A percentile compares a stretch with the other conserved stretches of the same genome.
Conservation (phyloP, 2,113 vertebrate genomes). For the Salvelinus fontinalis region DNA sequence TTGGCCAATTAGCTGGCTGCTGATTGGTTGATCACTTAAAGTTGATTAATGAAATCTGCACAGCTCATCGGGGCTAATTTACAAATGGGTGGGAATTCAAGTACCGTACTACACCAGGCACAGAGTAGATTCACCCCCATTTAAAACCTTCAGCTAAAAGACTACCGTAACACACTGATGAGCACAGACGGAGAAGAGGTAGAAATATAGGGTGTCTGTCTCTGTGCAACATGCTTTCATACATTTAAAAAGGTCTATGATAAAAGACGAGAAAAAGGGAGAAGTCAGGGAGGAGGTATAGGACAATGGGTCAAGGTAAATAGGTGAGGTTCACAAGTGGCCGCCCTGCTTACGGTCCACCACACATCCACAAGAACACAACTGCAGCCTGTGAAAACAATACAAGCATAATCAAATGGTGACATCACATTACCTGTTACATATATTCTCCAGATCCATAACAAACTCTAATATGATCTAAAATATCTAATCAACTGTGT, state of each 20-base stretch:
- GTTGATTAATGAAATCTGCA: conserved; percentile 17
- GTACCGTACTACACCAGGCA: background rate
- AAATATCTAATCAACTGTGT: too few relatives aligned
- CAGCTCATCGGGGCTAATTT: conserved; percentile 46
- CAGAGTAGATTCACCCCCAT: conserved; percentile 21
- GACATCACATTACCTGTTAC: background rate
- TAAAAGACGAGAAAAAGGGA: too few relatives aligned
- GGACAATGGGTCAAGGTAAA: background rate
- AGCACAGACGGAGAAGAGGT: conserved; percentile 2
- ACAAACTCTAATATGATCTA: too few relatives aligned
- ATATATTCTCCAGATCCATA: too few relatives aligned
- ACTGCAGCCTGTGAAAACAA: background rate
- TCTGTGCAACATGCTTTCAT: conserved; percentile 49
- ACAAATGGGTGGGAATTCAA: conserved; percentile 30
- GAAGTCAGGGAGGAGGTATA: background rate
- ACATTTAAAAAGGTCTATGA: background rate
- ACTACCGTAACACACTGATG: background rate
- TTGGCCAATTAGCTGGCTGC: conserved; percentile 21
- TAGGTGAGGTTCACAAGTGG: background rate
- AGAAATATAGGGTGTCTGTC: background rate
- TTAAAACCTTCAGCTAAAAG: background rate
- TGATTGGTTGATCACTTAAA: conserved; percentile 35
- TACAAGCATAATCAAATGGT: background rate
- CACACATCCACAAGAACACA: background rate
- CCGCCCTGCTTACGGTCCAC: background rate